Percentiles rank a stretch among this genome's conserved stretches.
These are phyloP conservation scores for Euphydryas editha DNA, from an alignment of 2,888 invertebrate species.

Conservation along the genomic window DNA sequence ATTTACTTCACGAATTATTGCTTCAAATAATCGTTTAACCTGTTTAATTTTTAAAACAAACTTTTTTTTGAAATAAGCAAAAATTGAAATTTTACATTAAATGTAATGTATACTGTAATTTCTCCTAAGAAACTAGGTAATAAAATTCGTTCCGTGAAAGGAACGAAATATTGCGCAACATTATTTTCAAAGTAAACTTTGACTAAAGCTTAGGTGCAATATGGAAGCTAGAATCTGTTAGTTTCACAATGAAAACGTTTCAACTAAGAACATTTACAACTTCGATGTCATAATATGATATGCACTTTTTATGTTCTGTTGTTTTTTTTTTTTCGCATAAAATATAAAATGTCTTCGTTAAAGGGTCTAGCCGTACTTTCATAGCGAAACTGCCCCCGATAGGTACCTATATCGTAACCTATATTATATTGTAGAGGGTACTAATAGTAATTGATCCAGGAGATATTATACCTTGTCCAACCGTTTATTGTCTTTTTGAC, in stretches of 20 bases:
- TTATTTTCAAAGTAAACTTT: constrained; percentile 35
- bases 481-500: too few relatives aligned
- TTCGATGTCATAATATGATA: constrained; percentile 44
- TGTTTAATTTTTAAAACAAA: neutral
- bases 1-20: too few relatives aligned
- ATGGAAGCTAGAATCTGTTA: constrained; percentile 39
- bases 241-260: constrained; percentile 40
- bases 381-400: too few relatives aligned
- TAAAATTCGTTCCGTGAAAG: constrained; percentile 22
- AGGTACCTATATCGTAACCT: too few relatives aligned
- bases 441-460: too few relatives aligned
- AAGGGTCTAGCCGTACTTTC: too few relatives aligned
- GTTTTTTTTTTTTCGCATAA: constrained; percentile 29
- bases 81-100: neutral
- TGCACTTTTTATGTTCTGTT: constrained; percentile 37
- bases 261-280: constrained; percentile 43
- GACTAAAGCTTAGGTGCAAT: constrained; percentile 33
- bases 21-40: too few relatives aligned
- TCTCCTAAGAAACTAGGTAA: constrained; percentile 9
- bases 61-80: neutral
- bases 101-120: too few relatives aligned
- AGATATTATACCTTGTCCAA: too few relatives aligned
- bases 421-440: too few relatives aligned
- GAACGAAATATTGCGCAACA: constrained; percentile 19
- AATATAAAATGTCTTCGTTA: constrained; percentile 23